These are phyloP conservation scores for Chirona hameri DNA, from an alignment of 2,888 invertebrate genomes.

Conservation along the genomic window DNA sequence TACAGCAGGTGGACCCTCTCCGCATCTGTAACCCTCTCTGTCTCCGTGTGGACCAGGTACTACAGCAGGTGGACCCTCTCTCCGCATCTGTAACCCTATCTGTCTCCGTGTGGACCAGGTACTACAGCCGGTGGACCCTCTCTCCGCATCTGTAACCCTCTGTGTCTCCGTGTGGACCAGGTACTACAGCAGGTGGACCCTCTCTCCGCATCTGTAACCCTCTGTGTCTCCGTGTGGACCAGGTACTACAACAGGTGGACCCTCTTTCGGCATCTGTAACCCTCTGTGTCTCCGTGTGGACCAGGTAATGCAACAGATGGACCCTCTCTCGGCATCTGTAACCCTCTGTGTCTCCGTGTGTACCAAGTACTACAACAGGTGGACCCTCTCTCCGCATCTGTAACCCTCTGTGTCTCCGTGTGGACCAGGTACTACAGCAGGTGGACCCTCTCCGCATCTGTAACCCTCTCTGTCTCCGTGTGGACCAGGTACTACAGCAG, in stretches of 20 bases:
- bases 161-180: constrained; percentile 47
- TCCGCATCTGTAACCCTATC: too few relatives aligned
- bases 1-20: constrained; percentile 81
- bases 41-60: constrained; percentile 53
- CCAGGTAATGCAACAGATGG: constrained; percentile 75
- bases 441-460: constrained; percentile 52
- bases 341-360: background rate
- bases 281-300: background rate
- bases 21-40: too few relatives aligned
- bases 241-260: constrained; percentile 79
- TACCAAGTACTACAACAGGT: constrained; percentile 72
- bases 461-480: background rate
- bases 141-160: too few relatives aligned
- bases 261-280: too few relatives aligned
- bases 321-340: too few relatives aligned
- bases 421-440: constrained; percentile 69
- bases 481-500: constrained; percentile 69
- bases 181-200: constrained; percentile 78
- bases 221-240: constrained; percentile 27
- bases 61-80: constrained; percentile 81
- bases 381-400: too few relatives aligned
- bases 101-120: constrained; percentile 51
- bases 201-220: too few relatives aligned
- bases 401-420: background rate
- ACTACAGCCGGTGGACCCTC: constrained; percentile 79